Evolutionary conservation across 2,888 invertebrate genomes (phyloP).

Genomic region (Diarsia brunnea): DNA sequence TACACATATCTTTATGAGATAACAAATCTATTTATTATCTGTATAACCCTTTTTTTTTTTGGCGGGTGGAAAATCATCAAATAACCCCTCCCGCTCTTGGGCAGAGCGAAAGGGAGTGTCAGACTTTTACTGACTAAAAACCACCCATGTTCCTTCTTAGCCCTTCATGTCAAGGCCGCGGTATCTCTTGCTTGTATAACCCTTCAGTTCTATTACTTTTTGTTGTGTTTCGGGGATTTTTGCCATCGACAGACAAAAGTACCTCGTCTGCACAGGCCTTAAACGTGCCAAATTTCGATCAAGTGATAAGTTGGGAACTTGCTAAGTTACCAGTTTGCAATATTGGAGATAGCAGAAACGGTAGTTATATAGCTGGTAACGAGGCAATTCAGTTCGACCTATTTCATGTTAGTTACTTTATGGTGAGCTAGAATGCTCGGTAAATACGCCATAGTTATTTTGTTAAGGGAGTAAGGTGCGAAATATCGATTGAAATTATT

Average conservation of each 20-base stretch:
- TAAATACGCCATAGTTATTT: background rate
- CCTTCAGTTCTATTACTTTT: too few species aligned
- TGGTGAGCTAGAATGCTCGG: background rate
- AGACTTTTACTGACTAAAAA: too few species aligned
- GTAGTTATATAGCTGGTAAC: conserved; percentile 34
- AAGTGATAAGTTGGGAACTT: conserved; percentile 24
- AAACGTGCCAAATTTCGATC: conserved; percentile 39
- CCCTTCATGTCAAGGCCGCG: too few species aligned
- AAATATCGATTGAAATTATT: background rate
- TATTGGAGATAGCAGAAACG: conserved; percentile 33
- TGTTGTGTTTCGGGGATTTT: background rate
- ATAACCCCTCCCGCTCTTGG: too few species aligned
- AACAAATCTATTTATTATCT: too few species aligned
- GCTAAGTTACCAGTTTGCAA: conserved; percentile 30
- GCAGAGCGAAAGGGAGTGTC: too few species aligned
- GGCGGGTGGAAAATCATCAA: too few species aligned
- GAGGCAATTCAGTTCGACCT: conserved; percentile 33
- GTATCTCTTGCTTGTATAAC: too few species aligned
- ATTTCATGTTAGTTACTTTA: conserved; percentile 31
- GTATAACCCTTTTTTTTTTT: too few species aligned
- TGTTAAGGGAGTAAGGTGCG: background rate
- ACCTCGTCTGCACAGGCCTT: background rate
- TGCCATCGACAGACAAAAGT: background rate
- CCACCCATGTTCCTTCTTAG: too few species aligned
- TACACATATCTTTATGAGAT: background rate